phyloP scores from a whole-genome alignment of 2,888 invertebrate genomes.

The Orthosia cruda region DNA sequence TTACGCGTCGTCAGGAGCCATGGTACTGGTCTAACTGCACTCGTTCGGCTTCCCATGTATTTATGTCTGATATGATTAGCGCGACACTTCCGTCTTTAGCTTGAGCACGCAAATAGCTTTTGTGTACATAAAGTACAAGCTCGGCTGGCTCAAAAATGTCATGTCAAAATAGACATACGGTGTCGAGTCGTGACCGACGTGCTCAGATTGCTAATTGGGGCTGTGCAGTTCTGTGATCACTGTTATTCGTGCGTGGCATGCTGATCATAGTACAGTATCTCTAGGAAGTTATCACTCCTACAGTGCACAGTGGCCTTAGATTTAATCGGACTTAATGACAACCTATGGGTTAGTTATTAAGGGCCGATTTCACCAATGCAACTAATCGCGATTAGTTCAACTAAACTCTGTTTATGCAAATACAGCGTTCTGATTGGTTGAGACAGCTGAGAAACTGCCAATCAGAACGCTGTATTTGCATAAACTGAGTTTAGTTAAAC shows the following conservation, averaged over 20 bases:
- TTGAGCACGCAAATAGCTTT: constrained; percentile 60
- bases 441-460: too few relatives aligned
- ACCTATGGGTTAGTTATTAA: constrained; percentile 16
- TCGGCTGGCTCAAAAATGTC: constrained; percentile 30
- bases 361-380: too few relatives aligned
- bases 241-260: constrained; percentile 44
- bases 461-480: too few relatives aligned
- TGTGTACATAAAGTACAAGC: constrained; percentile 44
- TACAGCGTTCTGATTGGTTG: too few relatives aligned
- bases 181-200: constrained; percentile 52
- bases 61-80: constrained; percentile 71
- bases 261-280: constrained; percentile 41
- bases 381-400: too few relatives aligned
- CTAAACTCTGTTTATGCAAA: too few relatives aligned
- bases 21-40: constrained; percentile 73
- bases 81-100: constrained; percentile 74
- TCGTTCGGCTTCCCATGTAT: constrained; percentile 76
- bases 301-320: constrained; percentile 25
- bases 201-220: constrained; percentile 49
- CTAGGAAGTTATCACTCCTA: constrained; percentile 46
- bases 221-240: constrained; percentile 37
- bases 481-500: too few relatives aligned
- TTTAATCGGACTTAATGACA: constrained; percentile 46
- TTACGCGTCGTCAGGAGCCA: constrained; percentile 58
- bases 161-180: constrained; percentile 28